Conservation (phyloP, 2,113 vertebrate genomes). For the Arenaria interpres region DNA sequence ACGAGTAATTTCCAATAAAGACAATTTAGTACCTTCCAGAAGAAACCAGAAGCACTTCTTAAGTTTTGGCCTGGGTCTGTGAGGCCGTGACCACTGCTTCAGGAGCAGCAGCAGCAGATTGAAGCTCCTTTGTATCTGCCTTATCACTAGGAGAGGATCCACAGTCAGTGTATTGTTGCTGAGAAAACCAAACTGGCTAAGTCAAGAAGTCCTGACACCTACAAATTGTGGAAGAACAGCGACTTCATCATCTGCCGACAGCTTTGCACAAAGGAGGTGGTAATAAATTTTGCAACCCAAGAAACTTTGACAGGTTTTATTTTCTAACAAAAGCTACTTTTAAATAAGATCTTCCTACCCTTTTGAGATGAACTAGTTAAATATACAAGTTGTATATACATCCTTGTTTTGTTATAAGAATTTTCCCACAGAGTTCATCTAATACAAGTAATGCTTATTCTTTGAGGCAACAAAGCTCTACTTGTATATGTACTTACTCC, state of each 20-base stretch:
- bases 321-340: not conserved
- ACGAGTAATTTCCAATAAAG: not conserved
- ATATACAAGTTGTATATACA: not conserved
- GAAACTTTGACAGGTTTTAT: not conserved
- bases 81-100: not conserved
- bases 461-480: not conserved
- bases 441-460: not conserved
- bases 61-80: not conserved
- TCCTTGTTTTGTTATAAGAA: not conserved
- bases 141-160: not conserved
- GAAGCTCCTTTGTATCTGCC: not conserved
- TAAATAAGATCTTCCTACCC: not conserved
- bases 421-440: not conserved
- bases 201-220: not conserved
- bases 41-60: not conserved
- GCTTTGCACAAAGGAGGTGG: not conserved
- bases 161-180: not conserved
- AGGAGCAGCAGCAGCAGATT: accelerated
- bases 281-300: not conserved
- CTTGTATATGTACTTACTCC: not conserved
- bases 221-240: accelerated
- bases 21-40: not conserved
- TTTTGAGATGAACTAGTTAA: not conserved
- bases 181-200: not conserved
- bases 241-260: not conserved